Percentiles rank a stretch among this genome's conserved stretches.
Conservation (phyloP, 1,140 invertebrate species). For the Proales similis region DNA sequence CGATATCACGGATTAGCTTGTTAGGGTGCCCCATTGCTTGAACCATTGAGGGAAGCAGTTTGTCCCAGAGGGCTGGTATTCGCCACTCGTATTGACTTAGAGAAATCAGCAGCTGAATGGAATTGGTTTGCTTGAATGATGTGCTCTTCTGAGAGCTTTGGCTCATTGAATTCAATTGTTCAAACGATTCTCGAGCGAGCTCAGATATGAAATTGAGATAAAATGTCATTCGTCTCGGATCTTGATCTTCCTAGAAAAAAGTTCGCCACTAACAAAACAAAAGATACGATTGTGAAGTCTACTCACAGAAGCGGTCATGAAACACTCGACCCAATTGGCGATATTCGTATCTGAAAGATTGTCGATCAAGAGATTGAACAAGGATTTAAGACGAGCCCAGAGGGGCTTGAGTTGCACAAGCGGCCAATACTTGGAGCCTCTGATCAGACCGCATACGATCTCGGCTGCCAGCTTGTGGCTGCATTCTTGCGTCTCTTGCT, state of each 20-base stretch:
- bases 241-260: constrained; percentile 59
- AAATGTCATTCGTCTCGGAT: constrained; percentile 58
- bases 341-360: constrained; percentile 1
- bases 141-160: not conserved
- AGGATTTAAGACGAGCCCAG: not conserved
- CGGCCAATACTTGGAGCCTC: constrained; percentile 74
- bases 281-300: not conserved
- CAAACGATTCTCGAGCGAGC: not conserved
- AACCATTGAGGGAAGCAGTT: constrained; percentile 55
- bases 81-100: constrained; percentile 63
- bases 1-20: constrained; percentile 67
- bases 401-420: constrained; percentile 57
- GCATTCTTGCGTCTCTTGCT: constrained; percentile 64
- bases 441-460: constrained; percentile 66
- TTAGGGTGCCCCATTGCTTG: constrained; percentile 64
- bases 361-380: constrained; percentile 27
- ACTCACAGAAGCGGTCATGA: constrained; percentile 42
- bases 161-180: not conserved
- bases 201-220: constrained; percentile 22
- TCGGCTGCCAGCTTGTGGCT: constrained; percentile 76
- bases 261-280: no score
- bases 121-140: constrained; percentile 9
- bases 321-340: constrained; percentile 8
- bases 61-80: constrained; percentile 59
- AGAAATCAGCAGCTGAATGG: constrained; percentile 11